Evolutionary conservation across 2,888 invertebrate species (phyloP).

Genomic region (Agrotis segetum): DNA sequence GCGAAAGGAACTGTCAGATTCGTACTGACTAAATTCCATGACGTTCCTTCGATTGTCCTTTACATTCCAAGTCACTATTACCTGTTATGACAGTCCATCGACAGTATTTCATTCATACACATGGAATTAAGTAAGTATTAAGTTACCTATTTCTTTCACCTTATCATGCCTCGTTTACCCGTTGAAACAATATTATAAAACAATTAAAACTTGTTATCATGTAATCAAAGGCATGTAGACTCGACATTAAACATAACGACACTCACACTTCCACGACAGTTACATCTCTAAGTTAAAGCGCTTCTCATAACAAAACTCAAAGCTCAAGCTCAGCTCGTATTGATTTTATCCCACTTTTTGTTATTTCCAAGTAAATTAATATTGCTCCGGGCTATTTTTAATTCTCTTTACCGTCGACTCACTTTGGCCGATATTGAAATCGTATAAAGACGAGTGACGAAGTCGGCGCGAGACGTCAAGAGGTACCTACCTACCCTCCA

Average conservation of each 20-base stretch:
- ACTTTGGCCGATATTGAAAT: constrained; percentile 54
- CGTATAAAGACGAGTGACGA: constrained; percentile 47
- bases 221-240: constrained; percentile 10
- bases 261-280: constrained; percentile 13
- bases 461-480: constrained; percentile 30
- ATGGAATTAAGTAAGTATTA: background rate
- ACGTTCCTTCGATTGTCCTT: too few relatives aligned
- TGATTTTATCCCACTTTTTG: constrained; percentile 67
- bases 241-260: constrained; percentile 19
- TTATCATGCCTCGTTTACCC: background rate
- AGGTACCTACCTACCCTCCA: constrained; percentile 28
- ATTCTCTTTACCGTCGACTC: constrained; percentile 57
- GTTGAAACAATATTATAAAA: constrained; percentile 23
- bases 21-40: too few relatives aligned
- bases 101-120: too few relatives aligned
- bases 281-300: constrained; percentile 16
- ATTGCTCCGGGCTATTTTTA: constrained; percentile 68
- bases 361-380: constrained; percentile 69
- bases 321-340: constrained; percentile 59
- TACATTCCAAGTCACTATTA: too few relatives aligned
- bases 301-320: constrained; percentile 55
- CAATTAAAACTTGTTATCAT: constrained; percentile 33
- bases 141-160: background rate
- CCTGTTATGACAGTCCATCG: too few relatives aligned
- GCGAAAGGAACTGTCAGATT: too few relatives aligned